A percentile compares a stretch with the other conserved stretches of the same genome.
Evolutionary conservation across 2,888 invertebrate genomes (phyloP).

Genomic region (Diplolepis rosae): DNA sequence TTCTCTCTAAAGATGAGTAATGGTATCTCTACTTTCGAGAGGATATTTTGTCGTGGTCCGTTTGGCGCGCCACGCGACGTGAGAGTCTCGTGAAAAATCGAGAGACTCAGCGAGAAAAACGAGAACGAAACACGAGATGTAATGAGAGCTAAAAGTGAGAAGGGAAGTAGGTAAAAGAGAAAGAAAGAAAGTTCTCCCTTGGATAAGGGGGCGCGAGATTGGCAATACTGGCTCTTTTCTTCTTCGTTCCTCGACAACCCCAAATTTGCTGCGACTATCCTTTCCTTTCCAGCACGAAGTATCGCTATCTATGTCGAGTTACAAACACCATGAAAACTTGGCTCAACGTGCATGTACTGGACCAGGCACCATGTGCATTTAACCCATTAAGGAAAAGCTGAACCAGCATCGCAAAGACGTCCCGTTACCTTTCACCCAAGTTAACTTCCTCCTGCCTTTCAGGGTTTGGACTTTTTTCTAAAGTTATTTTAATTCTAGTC

Average conservation of each 20-base stretch:
- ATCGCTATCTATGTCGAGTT: constrained; percentile 56
- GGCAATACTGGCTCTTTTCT: constrained; percentile 39
- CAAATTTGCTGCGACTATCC: constrained; percentile 53
- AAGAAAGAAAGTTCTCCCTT: constrained; percentile 13
- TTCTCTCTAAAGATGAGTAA: constrained; percentile 63
- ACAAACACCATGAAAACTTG: constrained; percentile 52
- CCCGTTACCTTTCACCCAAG: neutral
- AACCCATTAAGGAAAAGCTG: constrained; percentile 68
- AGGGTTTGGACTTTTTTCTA: neutral
- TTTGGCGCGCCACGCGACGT: constrained; percentile 61
- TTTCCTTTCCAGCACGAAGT: constrained; percentile 59
- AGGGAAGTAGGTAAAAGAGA: neutral
- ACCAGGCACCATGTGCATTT: constrained; percentile 67
- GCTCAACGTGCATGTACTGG: constrained; percentile 66
- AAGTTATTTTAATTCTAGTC: too few species aligned
- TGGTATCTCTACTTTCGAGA: constrained; percentile 64
- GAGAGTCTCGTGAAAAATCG: constrained; percentile 48
- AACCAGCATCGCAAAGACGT: constrained; percentile 59
- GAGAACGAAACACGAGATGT: constrained; percentile 34
- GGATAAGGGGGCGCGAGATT: constrained; percentile 39
- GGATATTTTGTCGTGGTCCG: constrained; percentile 66
- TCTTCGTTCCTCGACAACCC: constrained; percentile 42
- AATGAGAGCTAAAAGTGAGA: constrained; percentile 20
- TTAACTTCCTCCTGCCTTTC: constrained; percentile 1
- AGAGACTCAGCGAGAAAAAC: constrained; percentile 35